Evolutionary conservation across 2,113 vertebrate genomes (phyloP).

Genomic region (Ancistrus triradiatus): DNA sequence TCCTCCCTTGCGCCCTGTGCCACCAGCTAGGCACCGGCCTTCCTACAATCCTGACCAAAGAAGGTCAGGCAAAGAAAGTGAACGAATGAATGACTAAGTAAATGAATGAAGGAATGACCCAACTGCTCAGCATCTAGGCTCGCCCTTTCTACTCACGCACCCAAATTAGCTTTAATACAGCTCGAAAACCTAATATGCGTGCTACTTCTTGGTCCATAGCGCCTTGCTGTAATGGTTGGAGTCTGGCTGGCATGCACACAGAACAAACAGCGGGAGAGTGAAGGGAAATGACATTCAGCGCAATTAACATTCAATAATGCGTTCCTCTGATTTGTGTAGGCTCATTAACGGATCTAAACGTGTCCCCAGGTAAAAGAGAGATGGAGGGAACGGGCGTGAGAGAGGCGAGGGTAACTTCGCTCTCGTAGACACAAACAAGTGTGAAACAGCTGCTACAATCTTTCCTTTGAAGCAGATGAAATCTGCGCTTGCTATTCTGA

Average conservation of each 20-base stretch:
- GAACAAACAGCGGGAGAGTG: constrained; percentile 50
- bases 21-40: too few relatives aligned
- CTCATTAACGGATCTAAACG: constrained; percentile 67
- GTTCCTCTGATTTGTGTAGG: constrained; percentile 55
- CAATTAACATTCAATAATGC: constrained; percentile 56
- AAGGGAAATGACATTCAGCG: constrained; percentile 58
- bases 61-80: too few relatives aligned
- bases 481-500: constrained; percentile 46
- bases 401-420: constrained; percentile 29
- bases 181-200: too few relatives aligned
- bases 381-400: constrained; percentile 35
- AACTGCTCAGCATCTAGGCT: too few relatives aligned
- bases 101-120: too few relatives aligned
- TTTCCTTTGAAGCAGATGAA: constrained; percentile 52
- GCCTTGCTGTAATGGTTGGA: not conserved
- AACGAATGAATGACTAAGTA: too few relatives aligned
- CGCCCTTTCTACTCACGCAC: too few relatives aligned
- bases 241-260: not conserved
- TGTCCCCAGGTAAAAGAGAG: constrained; percentile 55
- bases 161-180: too few relatives aligned
- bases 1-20: too few relatives aligned
- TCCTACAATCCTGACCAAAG: too few relatives aligned
- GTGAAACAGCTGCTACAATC: constrained; percentile 59
- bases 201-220: not conserved
- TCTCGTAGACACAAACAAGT: constrained; percentile 47